Base-by-base conservation (phyloP, 2,797 vertebrate genomes). In the Amblyopsis hoosieri region DNA sequence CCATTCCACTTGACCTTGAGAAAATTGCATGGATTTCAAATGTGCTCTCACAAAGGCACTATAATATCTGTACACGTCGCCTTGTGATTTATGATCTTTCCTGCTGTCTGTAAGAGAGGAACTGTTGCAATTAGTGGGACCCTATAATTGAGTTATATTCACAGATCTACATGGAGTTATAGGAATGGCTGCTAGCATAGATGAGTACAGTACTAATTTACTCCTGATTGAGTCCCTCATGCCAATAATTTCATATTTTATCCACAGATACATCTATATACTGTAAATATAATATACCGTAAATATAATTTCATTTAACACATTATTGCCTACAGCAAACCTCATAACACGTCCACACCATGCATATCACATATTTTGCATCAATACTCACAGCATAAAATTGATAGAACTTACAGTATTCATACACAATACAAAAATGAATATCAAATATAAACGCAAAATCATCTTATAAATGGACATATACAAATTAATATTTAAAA, bases 391-490 rank as follows among this genome's bases (percentile, higher is more conserved):
- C 78, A 76, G 82, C 74, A 85, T 84, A 74, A 69, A 82, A 81
- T 85, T 67, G 74, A 89, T 84, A 77, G 54, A 82, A 88, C 74
- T 87, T 75, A 87, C 83, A 78, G 23, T 78, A 82, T 79, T 71
- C 83, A 74, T 86, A 87, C 67, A 80, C 85, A 75, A 86, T 90
- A 90, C 83, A 91, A 87, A 91, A 91, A 78, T 33, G 59, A 81
- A 83, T 86, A 89, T 64, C 79, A 91, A 90, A 90, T 92, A 91
- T 88, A 90, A 90, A 89, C 86, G 71, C 75, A 90, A 90, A 69
- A 87, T 64, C 74, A 79, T 87, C 66, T 84, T 87, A 85, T 72
- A 89, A 87, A 89, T 78, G 37, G 72, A 89, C 82, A 69, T 82
- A 47, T 84, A 85, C 70, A 86, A 69, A 87, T 89, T 60, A 88